Percentiles rank a stretch among this genome's conserved stretches.
Conservation (phyloP, 2,113 vertebrate genomes). For the Pteronura brasiliensis region DNA sequence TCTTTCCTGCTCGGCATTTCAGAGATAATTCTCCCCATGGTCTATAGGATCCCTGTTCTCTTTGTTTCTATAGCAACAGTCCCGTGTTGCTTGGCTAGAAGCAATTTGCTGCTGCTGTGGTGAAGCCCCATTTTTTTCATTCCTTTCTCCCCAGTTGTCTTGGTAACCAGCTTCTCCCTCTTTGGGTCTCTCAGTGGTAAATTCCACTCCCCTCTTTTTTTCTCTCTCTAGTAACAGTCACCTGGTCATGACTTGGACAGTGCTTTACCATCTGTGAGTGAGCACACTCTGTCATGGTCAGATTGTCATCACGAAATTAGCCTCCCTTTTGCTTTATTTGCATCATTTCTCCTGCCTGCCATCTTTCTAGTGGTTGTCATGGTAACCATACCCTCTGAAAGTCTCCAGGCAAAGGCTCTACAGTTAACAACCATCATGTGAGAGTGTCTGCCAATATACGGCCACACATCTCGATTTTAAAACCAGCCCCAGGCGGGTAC, state of each 20-base stretch:
- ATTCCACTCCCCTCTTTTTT: slow-evolving; percentile 44
- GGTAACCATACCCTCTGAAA: slow-evolving; percentile 72
- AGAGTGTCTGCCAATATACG: slow-evolving; percentile 70
- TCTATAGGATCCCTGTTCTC: slow-evolving; percentile 73
- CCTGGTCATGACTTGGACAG: slow-evolving; percentile 71
- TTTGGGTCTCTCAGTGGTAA: slow-evolving; percentile 73
- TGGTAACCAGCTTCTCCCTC: slow-evolving; percentile 73
- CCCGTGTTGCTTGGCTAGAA: slow-evolving; percentile 83
- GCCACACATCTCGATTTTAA: slow-evolving; percentile 70
- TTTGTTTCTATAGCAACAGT: slow-evolving; percentile 83
- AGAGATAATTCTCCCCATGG: slow-evolving; percentile 71
- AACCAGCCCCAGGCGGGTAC: slow-evolving; percentile 60
- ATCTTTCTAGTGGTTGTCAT: slow-evolving; percentile 73
- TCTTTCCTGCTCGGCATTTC: slow-evolving; percentile 71
- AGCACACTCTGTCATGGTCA: slow-evolving; percentile 57
- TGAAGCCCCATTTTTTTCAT: slow-evolving; percentile 76
- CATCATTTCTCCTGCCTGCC: slow-evolving; percentile 53
- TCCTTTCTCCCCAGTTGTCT: slow-evolving; percentile 72
- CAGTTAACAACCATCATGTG: slow-evolving; percentile 75
- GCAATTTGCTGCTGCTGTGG: slow-evolving; percentile 79
- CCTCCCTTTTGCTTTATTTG: slow-evolving; percentile 49
- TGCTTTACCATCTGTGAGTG: slow-evolving; percentile 52
- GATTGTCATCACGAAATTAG: slow-evolving; percentile 69
- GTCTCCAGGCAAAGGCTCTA: slow-evolving; percentile 70
- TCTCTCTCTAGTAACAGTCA: slow-evolving; percentile 77